Evolutionary conservation across 1,140 invertebrate genomes (phyloP).

Genomic region (Eufriesea mexicana): DNA sequence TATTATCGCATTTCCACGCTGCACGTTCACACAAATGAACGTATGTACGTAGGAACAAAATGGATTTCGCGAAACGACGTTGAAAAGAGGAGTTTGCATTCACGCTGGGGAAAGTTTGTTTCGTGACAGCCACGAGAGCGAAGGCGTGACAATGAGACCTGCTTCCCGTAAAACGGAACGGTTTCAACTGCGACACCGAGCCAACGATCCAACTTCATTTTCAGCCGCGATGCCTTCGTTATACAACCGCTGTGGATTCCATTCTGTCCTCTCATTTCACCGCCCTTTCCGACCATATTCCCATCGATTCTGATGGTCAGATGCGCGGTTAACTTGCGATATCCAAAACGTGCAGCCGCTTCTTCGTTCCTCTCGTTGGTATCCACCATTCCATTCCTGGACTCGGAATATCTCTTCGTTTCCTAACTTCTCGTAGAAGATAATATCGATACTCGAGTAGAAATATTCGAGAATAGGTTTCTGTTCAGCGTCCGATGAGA

Average conservation of each 20-base stretch:
- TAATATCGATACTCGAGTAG: too few species aligned
- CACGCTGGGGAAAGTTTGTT: conserved; percentile 3
- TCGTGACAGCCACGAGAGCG: not conserved
- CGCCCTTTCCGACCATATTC: not conserved
- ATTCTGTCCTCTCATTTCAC: not conserved
- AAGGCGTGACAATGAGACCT: conserved; percentile 4
- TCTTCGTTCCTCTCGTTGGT: too few species aligned
- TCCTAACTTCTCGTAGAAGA: too few species aligned
- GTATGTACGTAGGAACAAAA: not conserved
- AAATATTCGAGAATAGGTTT: too few species aligned
- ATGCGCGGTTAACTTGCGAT: too few species aligned
- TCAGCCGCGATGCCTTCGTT: not conserved
- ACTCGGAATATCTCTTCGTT: too few species aligned
- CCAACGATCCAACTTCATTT: not conserved
- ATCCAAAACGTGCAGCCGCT: too few species aligned
- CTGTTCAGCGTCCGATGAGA: too few species aligned
- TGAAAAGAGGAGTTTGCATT: conserved; percentile 13
- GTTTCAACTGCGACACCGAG: not conserved
- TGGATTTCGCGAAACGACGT: not conserved
- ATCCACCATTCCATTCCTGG: too few species aligned
- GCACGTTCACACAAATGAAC: not conserved
- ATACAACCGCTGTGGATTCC: not conserved
- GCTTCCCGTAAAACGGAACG: not conserved
- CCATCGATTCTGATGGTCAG: not conserved
- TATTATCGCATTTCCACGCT: not conserved